Evolutionary conservation across 2,797 vertebrate genomes (phyloP).

Genomic region (Myotis daubentonii): DNA sequence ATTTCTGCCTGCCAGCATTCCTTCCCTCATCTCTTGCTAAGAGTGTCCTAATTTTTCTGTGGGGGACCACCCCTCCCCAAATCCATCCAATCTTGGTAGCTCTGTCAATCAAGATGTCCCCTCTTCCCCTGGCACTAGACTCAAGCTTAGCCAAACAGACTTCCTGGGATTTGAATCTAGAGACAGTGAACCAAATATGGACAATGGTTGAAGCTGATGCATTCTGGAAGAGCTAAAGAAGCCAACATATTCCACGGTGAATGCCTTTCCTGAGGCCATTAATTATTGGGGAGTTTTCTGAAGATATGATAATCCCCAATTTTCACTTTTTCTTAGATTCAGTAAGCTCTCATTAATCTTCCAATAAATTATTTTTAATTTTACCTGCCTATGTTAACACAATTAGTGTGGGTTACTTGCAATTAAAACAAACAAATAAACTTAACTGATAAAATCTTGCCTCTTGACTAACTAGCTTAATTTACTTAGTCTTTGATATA

Average conservation of each 20-base stretch:
- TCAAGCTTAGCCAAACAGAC: not conserved
- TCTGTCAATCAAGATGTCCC: not conserved
- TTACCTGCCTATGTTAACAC: not conserved
- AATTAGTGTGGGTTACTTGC: slow-evolving; percentile 6
- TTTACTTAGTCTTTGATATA: slow-evolving; percentile 48
- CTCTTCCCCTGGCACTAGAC: not conserved
- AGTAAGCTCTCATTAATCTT: not conserved
- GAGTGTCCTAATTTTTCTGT: slow-evolving; percentile 20
- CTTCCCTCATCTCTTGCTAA: not conserved
- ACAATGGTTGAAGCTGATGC: not conserved
- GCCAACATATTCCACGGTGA: not conserved
- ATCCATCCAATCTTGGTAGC: not conserved
- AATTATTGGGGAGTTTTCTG: not conserved
- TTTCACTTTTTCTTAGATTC: slow-evolving; percentile 45
- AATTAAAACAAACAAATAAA: slow-evolving; percentile 30
- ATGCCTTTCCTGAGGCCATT: not conserved
- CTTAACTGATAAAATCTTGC: slow-evolving; percentile 53
- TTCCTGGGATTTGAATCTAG: not conserved
- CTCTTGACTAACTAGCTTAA: slow-evolving; percentile 40
- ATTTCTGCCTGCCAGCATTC: not conserved
- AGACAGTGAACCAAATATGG: not conserved
- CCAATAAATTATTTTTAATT: slow-evolving; percentile 10
- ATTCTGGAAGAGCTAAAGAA: not conserved
- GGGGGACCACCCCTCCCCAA: not conserved
- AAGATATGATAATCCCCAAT: not conserved